Evolutionary conservation across 2,113 vertebrate genomes (phyloP).

Genomic region (Neoarius graeffei): DNA sequence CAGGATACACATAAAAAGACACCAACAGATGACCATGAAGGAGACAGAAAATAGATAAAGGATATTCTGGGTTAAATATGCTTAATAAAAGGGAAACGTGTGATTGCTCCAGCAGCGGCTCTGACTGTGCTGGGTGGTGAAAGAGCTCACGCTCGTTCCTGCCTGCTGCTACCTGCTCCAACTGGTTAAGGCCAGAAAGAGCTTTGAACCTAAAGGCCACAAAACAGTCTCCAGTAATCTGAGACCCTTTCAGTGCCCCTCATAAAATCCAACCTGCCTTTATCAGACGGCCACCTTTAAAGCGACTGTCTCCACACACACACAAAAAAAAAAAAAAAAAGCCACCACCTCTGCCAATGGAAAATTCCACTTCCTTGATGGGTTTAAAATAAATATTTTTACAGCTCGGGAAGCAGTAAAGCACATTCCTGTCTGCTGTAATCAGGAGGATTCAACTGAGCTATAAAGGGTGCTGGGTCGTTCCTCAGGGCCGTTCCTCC

Average conservation of each 20-base stretch:
- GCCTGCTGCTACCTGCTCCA: conserved; percentile 11
- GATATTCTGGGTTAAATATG: background rate
- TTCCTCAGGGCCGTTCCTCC: conserved; percentile 54
- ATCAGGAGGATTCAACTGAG: conserved; percentile 60
- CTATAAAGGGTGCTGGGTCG: conserved; percentile 57
- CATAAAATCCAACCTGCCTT: conserved; percentile 22
- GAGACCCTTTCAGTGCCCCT: conserved; percentile 15
- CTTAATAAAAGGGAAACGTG: background rate
- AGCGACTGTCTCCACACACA: conserved; percentile 5
- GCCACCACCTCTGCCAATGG: conserved; percentile 56
- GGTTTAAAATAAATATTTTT: conserved; percentile 71
- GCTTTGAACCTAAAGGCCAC: conserved; percentile 18
- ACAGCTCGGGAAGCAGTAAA: conserved; percentile 61
- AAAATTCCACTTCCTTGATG: conserved; percentile 71
- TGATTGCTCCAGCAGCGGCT: background rate
- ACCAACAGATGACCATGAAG: background rate
- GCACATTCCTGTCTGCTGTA: conserved; percentile 66
- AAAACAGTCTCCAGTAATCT: conserved; percentile 9
- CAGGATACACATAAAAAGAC: background rate
- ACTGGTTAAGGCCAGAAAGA: conserved; percentile 20
- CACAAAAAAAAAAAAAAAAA: conserved; percentile 6
- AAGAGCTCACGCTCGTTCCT: background rate
- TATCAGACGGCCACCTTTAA: conserved; percentile 30
- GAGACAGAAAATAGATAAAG: background rate
- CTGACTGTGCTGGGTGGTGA: background rate